A percentile compares a stretch with the other conserved stretches of the same genome.
These are phyloP conservation scores for Vulpes lagopus DNA, from an alignment of 2,113 vertebrate species.

Conservation along the genomic window DNA sequence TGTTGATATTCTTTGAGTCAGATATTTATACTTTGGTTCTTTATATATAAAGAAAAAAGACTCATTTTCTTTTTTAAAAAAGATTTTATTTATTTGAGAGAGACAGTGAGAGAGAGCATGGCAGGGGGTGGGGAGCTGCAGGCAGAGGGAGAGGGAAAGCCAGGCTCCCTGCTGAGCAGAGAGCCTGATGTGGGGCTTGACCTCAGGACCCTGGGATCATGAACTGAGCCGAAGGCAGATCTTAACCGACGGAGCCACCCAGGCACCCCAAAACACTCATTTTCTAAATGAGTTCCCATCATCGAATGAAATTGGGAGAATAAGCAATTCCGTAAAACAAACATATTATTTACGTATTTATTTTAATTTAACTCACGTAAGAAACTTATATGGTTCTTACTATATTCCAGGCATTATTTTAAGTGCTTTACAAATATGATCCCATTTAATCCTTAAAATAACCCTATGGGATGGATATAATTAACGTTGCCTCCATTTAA, in stretches of 20 bases:
- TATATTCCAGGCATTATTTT: slow-evolving; percentile 3
- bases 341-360: background rate
- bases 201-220: too few relatives aligned
- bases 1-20: background rate
- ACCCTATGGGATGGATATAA: background rate
- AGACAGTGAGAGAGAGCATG: too few relatives aligned
- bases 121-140: too few relatives aligned
- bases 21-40: slow-evolving; percentile 2
- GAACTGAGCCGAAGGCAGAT: too few relatives aligned
- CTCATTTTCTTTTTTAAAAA: background rate
- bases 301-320: background rate
- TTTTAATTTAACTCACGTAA: background rate
- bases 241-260: too few relatives aligned
- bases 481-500: background rate
- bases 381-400: background rate
- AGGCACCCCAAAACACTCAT: background rate
- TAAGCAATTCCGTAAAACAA: background rate
- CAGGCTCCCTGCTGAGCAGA: too few relatives aligned
- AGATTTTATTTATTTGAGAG: too few relatives aligned
- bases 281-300: background rate
- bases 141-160: too few relatives aligned
- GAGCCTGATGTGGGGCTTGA: too few relatives aligned
- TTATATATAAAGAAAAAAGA: background rate
- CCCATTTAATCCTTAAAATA: slow-evolving; percentile 41
- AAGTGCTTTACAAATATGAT: slow-evolving; percentile 46